Base-by-base conservation (phyloP, 1,140 invertebrate genomes). In the Parapsyche elsis region DNA sequence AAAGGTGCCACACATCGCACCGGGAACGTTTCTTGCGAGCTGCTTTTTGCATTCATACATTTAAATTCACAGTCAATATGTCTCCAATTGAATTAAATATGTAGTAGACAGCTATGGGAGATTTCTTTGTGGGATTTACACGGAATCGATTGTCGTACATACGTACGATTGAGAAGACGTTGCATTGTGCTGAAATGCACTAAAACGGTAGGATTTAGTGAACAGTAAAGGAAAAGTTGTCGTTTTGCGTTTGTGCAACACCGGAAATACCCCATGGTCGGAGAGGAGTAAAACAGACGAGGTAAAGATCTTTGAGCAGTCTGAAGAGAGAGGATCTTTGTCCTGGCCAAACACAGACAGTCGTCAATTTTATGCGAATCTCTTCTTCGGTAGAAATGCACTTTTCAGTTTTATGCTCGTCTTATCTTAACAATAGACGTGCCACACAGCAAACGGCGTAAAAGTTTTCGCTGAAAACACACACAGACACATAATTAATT, bases 311-410 rank as follows among this genome's bases (percentile, higher is more conserved):
- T 16, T n/a, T 59, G 9, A 61, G 24, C 10, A 16, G 23, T 24
- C 30, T 7, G 49, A 61, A 26, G 24, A 14, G 14, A 49, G 74
- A 61, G 14, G n/a, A 64, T 64, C 59, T 64, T 77, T 64, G 57
- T 77, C 26, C 59, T n/a, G n/a, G 75, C 21, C 53, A 45, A 77
- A 46, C 24, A 77, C 24, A 74, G 78, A 73, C 78, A 61, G 70
- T 76, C 75, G 71, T 79, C 75, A 78, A 71, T 80, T 82, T 82
- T 82, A 82, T 82, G 74, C 19, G 75, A 80, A 80, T 45, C 81
- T 67, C 24, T 80, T 80, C 76, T 61, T n/a, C n/a, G n/a, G 24
- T 16, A 80, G 61, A 76, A 73, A 71, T 81, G 81, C 81, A 80
- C 78, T 78, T 78, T 82, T 59, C 75, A 71, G 49, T 67, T 78